Evolutionary conservation across 2,113 vertebrate species (phyloP), one percentile per base, ranked within the genome.

Genomic region (Periophthalmodon schlosseri): DNA sequence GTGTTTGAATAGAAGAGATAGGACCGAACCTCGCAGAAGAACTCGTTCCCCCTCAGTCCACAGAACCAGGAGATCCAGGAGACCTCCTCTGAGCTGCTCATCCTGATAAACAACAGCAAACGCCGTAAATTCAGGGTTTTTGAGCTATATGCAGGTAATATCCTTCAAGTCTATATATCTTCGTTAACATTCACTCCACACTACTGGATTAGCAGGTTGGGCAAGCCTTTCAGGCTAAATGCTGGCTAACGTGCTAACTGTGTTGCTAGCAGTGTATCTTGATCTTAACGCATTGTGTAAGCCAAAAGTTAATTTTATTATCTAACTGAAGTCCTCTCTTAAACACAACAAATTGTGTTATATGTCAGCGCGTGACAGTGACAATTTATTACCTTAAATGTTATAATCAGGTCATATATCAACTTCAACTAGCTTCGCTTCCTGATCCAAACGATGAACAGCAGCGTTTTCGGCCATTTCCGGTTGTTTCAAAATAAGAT

Each of bases 41-140:
- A 96, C 73, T 97, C 96, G 72, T 97, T 97, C 61, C 96, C 96
- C 60, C 96, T 93, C 72, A 97, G 93, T 76, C 96, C 96, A 93
- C 96, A 97, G 84, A 97, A 97, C 96, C 96, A 97, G 86, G 96
- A 97, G 72, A 97, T 97, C 96, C 96, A 97, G 67, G 96, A 97
- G 72, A 97, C 96, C 82, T 97, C 96, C 83, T 97, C 96, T 7
- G 96, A 97, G 84, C 96, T 97, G 89, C 96, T 97, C 96, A 97
- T 97, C 87, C 82, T 88, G 76, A 3, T 49, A 50, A 72, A 79
- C 49, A 73, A 71, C 67, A 71, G 63, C 68, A 78, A n/a, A 23
- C 12, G 67, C 67, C 20, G 7, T n/a, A 20, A 54, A 57, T 50
- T 58, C 13, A 16, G 60, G 28, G 16, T 15, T 63, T 33, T 16